Conservation (phyloP, 1,140 invertebrate species). For the Macrocentrus cingulum region DNA sequence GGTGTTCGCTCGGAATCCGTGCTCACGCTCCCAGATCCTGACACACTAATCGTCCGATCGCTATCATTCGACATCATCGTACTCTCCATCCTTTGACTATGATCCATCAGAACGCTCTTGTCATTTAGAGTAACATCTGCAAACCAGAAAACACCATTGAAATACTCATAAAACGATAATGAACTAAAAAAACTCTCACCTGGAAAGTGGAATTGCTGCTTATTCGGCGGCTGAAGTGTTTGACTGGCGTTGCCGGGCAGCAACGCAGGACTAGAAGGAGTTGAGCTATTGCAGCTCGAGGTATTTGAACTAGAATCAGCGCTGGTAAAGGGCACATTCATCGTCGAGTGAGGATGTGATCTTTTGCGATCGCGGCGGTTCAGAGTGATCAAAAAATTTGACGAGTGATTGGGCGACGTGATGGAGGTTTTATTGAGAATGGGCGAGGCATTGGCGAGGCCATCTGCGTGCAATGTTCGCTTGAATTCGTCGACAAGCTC, state of each 20-base stretch:
- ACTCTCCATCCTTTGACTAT: constrained; percentile 65
- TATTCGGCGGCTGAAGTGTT: constrained; percentile 60
- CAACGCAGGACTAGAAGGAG: constrained; percentile 90
- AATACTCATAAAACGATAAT: constrained; percentile 10
- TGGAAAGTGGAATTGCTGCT: constrained; percentile 85
- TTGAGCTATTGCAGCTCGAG: constrained; percentile 94
- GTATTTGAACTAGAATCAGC: constrained; percentile 90
- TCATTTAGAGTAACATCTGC: constrained; percentile 56
- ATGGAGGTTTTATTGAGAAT: constrained; percentile 48
- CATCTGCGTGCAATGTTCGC: constrained; percentile 66
- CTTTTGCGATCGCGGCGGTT: constrained; percentile 57
- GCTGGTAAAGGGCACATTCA: constrained; percentile 66
- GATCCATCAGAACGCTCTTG: constrained; percentile 61
- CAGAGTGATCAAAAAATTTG: constrained; percentile 44
- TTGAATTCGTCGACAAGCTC: constrained; percentile 82
- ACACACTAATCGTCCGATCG: constrained; percentile 80
- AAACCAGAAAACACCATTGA: constrained; percentile 33
- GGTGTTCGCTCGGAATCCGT: constrained; percentile 84
- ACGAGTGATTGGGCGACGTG: constrained; percentile 54
- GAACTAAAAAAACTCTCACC: constrained; percentile 56
- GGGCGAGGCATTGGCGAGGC: constrained; percentile 50
- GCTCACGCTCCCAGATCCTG: constrained; percentile 68
- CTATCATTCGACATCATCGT: constrained; percentile 79
- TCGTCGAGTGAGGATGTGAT: constrained; percentile 63
- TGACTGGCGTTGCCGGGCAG: constrained; percentile 58